A percentile compares a stretch with the other conserved stretches of the same genome.
Evolutionary conservation across 2,888 invertebrate species (phyloP).

Genomic region (Diaphora mendica): DNA sequence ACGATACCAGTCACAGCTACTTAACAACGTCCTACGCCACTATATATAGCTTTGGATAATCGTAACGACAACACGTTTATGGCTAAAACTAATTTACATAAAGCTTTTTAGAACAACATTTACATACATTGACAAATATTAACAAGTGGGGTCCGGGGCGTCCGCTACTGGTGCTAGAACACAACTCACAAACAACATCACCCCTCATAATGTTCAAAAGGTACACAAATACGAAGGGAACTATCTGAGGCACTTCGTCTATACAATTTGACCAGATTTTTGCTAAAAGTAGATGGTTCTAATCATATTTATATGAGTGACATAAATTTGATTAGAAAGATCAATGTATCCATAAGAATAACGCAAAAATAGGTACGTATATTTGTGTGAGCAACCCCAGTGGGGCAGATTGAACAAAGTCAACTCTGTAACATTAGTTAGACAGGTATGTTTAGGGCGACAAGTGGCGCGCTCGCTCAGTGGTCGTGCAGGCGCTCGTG

Average conservation of each 20-base stretch:
- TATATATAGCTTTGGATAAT: conserved; percentile 82
- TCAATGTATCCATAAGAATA: neutral
- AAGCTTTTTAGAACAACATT: conserved; percentile 85
- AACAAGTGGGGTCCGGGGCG: conserved; percentile 65
- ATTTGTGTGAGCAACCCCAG: neutral
- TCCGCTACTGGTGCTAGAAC: conserved; percentile 51
- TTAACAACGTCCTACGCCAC: conserved; percentile 74
- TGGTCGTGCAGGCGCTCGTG: conserved; percentile 87
- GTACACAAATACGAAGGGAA: conserved; percentile 46
- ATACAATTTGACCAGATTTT: conserved; percentile 29
- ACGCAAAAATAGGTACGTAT: conserved; percentile 8
- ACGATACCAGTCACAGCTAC: conserved; percentile 67
- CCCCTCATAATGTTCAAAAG: conserved; percentile 28
- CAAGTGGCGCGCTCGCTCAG: conserved; percentile 53
- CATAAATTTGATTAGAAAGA: conserved; percentile 4
- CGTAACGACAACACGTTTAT: conserved; percentile 76
- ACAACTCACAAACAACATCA: conserved; percentile 36
- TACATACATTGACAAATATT: conserved; percentile 77
- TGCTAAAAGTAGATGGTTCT: conserved; percentile 33
- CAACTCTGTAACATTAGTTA: conserved; percentile 18
- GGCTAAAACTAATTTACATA: conserved; percentile 83
- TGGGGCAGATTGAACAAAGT: conserved; percentile 10
- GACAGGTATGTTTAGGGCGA: conserved; percentile 14
- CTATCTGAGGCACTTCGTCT: conserved; percentile 50
- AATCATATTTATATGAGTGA: conserved; percentile 33